phyloP scores from a whole-genome alignment of 2,113 vertebrate species.

The Halichoeres trimaculatus region DNA sequence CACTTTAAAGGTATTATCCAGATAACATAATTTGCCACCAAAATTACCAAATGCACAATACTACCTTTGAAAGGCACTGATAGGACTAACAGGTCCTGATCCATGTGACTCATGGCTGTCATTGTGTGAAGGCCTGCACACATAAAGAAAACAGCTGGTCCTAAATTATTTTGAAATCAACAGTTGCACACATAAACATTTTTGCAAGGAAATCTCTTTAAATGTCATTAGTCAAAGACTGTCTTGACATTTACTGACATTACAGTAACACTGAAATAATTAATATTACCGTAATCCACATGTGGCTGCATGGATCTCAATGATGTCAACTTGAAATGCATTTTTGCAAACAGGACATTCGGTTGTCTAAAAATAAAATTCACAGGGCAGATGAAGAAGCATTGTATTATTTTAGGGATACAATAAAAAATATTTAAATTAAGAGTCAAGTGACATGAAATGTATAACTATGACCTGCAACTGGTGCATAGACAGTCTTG shows the following conservation, averaged over 20 bases:
- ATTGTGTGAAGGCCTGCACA: background rate
- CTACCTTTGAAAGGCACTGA: background rate
- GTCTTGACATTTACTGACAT: too few species aligned
- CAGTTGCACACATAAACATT: background rate
- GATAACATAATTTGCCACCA: conserved; percentile 1
- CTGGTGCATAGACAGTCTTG: too few species aligned
- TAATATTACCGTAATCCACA: conserved; percentile 11
- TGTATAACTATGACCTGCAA: too few species aligned
- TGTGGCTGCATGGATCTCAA: conserved; percentile 12
- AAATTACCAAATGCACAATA: conserved; percentile 1
- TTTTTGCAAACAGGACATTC: conserved; percentile 2
- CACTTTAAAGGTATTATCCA: background rate
- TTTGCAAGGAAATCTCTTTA: background rate
- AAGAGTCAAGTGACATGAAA: too few species aligned
- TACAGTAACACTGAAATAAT: background rate
- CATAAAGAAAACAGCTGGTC: conserved; percentile 2
- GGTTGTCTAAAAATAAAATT: conserved; percentile 11
- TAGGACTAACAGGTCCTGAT: background rate
- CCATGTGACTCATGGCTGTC: background rate
- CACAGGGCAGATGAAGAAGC: background rate
- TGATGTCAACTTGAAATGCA: background rate
- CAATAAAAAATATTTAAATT: too few species aligned
- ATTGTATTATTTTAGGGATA: background rate
- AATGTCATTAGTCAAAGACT: background rate
- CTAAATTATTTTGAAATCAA: background rate